phyloP scores from a whole-genome alignment of 2,797 vertebrate genomes.

The Cuniculus paca region DNA sequence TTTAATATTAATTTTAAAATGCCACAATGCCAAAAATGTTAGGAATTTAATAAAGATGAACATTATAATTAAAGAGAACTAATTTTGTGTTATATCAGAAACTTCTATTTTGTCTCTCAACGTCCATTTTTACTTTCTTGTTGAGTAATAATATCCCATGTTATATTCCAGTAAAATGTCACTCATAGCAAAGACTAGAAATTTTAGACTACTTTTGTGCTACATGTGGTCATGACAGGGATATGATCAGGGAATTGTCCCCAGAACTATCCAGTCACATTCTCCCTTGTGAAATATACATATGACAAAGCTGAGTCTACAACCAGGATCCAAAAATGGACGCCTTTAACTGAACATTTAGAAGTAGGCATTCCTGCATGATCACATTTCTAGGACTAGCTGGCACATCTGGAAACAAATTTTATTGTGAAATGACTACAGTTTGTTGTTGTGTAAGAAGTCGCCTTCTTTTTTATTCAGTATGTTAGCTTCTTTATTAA shows the following conservation, averaged over 20 bases:
- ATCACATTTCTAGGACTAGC: not conserved
- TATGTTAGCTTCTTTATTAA: not conserved
- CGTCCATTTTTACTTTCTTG: not conserved
- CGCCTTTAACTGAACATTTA: not conserved
- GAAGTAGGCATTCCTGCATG: not conserved
- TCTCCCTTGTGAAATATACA: not conserved
- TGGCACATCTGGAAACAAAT: not conserved
- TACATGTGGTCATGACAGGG: not conserved
- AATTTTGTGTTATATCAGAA: not conserved
- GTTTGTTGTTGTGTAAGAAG: not conserved
- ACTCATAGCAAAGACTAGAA: not conserved
- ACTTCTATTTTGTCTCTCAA: not conserved
- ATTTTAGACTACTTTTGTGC: not conserved
- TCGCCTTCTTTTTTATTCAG: not conserved
- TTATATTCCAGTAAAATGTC: not conserved
- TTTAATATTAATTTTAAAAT: constrained; percentile 28
- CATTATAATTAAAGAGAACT: not conserved
- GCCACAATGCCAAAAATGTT: not conserved
- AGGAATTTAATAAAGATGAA: not conserved
- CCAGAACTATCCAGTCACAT: not conserved
- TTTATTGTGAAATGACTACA: not conserved
- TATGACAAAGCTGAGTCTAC: not conserved
- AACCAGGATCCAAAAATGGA: not conserved
- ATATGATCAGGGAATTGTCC: no score
- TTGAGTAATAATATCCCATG: not conserved